phyloP scores from a whole-genome alignment of 2,113 vertebrate species.

The Hemiprocne comata region DNA sequence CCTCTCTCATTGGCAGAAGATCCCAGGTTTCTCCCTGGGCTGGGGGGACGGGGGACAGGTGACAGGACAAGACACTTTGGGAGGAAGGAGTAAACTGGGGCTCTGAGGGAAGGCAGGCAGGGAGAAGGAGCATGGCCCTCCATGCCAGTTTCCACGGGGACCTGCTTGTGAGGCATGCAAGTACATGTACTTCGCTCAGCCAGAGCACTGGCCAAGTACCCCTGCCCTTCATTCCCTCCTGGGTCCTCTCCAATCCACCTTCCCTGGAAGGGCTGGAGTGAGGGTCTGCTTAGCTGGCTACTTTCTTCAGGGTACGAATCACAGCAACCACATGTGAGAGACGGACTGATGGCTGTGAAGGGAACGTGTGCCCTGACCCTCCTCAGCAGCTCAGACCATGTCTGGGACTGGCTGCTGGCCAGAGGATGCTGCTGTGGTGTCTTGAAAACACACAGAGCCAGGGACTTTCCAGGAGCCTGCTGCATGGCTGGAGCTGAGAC shows the following conservation, averaged over 20 bases:
- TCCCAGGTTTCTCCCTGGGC: neutral
- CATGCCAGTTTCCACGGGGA: neutral
- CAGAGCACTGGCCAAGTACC: neutral
- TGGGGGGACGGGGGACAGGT: accelerated
- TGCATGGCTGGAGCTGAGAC: neutral
- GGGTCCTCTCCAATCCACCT: neutral
- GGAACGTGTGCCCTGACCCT: neutral
- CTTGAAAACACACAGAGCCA: slow-evolving; percentile 15
- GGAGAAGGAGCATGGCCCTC: accelerated
- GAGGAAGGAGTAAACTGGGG: neutral
- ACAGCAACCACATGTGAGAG: neutral
- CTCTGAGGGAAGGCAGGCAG: neutral
- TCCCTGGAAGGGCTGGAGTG: neutral
- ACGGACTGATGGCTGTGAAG: neutral
- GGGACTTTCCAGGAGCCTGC: slow-evolving; percentile 47
- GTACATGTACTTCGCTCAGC: accelerated
- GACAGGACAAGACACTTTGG: neutral
- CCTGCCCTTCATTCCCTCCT: neutral
- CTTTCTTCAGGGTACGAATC: neutral
- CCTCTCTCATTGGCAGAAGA: neutral
- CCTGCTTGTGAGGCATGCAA: neutral
- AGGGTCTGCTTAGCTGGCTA: neutral
- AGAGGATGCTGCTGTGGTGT: neutral
- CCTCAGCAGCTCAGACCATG: neutral
- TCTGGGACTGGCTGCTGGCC: neutral